These are phyloP conservation scores for Patella vulgata DNA, from an alignment of 1,140 invertebrate genomes.

Conservation along the genomic window DNA sequence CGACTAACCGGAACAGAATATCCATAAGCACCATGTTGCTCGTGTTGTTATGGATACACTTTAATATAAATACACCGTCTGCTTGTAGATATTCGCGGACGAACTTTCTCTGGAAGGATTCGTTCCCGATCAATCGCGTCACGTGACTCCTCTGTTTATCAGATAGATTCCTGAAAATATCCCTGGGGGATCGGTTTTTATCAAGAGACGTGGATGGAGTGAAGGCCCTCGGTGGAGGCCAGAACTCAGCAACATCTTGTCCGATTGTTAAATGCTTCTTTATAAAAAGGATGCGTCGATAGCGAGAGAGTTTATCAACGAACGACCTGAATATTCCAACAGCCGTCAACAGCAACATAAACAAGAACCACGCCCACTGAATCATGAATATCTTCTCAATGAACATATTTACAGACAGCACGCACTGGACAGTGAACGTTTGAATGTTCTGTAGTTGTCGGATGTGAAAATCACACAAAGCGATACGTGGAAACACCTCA, in stretches of 20 bases:
- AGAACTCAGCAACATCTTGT: constrained; percentile 23
- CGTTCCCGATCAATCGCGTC: constrained; percentile 18
- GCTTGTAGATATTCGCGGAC: constrained; percentile 36
- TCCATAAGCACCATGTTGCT: constrained; percentile 44
- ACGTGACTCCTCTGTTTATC: constrained; percentile 20
- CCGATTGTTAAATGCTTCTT: constrained; percentile 46
- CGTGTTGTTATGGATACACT: constrained; percentile 47
- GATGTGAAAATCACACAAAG: constrained; percentile 70
- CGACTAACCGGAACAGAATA: too few species aligned
- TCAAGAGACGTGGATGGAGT: too few species aligned
- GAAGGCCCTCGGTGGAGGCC: constrained; percentile 36
- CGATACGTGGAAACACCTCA: constrained; percentile 69
- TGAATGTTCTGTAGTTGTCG: constrained; percentile 64
- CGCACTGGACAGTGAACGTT: constrained; percentile 65
- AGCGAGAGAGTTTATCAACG: constrained; percentile 30
- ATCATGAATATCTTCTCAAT: constrained; percentile 70
- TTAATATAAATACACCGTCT: constrained; percentile 46
- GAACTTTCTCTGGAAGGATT: constrained; percentile 37
- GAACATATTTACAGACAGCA: constrained; percentile 69
- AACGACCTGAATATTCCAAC: constrained; percentile 44
- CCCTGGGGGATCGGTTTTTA: constrained; percentile 41
- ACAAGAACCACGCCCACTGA: constrained; percentile 64
- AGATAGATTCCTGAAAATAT: constrained; percentile 45
- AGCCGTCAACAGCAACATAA: constrained; percentile 59
- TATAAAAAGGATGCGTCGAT: constrained; percentile 51